Evolutionary conservation across 2,888 invertebrate species (phyloP).

Genomic region (Cephus pygmeus): DNA sequence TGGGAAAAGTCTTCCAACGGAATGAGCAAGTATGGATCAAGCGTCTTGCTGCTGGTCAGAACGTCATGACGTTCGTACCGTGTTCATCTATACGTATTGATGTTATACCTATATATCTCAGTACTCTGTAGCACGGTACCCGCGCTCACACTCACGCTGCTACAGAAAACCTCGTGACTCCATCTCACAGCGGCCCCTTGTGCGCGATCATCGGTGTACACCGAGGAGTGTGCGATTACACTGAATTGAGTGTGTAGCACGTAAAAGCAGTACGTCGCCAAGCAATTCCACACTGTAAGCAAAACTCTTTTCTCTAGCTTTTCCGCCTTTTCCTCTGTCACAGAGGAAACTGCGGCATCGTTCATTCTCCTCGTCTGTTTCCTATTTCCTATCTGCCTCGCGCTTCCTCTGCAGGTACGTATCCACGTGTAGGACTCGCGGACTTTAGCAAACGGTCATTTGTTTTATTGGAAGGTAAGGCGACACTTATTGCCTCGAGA

Average conservation of each 20-base stretch:
- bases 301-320: slow-evolving; percentile 17
- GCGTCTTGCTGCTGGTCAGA: no score
- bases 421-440: background rate
- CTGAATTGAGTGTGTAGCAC: slow-evolving; percentile 35
- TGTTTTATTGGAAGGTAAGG: slow-evolving; percentile 43
- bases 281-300: slow-evolving; percentile 30
- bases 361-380: background rate
- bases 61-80: background rate
- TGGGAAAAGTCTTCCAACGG: no score
- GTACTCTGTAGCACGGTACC: background rate
- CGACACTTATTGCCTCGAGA: slow-evolving; percentile 42
- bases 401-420: background rate
- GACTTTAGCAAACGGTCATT: slow-evolving; percentile 32
- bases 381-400: background rate
- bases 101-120: background rate
- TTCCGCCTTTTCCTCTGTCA: background rate
- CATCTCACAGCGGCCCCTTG: background rate
- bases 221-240: slow-evolving; percentile 44
- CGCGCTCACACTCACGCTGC: no score
- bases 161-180: no score
- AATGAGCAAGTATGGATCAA: no score
- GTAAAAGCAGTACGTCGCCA: slow-evolving; percentile 36
- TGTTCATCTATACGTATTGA: background rate
- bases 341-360: slow-evolving; percentile 9
- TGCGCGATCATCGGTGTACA: slow-evolving; percentile 8